These are phyloP conservation scores for Psilanteris sp. DNA, from an alignment of 1,140 invertebrate genomes.

Conservation along the genomic window DNA sequence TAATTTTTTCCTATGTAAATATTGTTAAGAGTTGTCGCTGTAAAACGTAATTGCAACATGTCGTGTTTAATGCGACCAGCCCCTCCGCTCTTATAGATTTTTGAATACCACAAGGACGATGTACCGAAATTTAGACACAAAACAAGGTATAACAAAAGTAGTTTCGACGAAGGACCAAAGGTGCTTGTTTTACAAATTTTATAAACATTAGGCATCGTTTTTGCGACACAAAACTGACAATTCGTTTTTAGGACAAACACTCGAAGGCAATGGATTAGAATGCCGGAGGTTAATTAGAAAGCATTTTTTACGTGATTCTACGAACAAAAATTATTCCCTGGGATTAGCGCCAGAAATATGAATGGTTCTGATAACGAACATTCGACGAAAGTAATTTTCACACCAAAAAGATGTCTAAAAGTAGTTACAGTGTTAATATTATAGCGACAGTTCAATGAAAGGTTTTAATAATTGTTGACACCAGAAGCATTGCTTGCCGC, in stretches of 20 bases:
- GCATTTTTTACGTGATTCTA: slow-evolving; percentile 24
- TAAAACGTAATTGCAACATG: slow-evolving; percentile 7
- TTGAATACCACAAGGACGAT: no score
- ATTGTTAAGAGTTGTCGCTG: slow-evolving; percentile 8
- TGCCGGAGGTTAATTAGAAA: no score
- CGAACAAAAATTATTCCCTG: slow-evolving; percentile 6
- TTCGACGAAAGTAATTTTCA: slow-evolving; percentile 49
- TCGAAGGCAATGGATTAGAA: no score
- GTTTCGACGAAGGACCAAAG: slow-evolving; percentile 35
- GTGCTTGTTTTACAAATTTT: slow-evolving; percentile 52
- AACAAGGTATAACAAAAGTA: neutral
- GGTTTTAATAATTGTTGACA: slow-evolving; percentile 7
- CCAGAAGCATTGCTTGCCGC: neutral
- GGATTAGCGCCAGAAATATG: slow-evolving; percentile 18
- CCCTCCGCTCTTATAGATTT: slow-evolving; percentile 36
- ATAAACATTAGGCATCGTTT: slow-evolving; percentile 34
- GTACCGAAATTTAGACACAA: slow-evolving; percentile 1
- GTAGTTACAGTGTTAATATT: slow-evolving; percentile 15
- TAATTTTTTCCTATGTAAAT: slow-evolving; percentile 23
- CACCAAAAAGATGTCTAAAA: slow-evolving; percentile 46
- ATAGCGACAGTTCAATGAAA: neutral
- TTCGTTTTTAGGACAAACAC: slow-evolving; percentile 15
- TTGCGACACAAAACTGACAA: neutral
- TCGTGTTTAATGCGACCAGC: slow-evolving; percentile 44
- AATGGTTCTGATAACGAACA: slow-evolving; percentile 36